Evolutionary conservation across 1,140 invertebrate genomes (phyloP), one percentile per base, ranked within the genome.

Genomic region (Saccostrea glomerata): DNA sequence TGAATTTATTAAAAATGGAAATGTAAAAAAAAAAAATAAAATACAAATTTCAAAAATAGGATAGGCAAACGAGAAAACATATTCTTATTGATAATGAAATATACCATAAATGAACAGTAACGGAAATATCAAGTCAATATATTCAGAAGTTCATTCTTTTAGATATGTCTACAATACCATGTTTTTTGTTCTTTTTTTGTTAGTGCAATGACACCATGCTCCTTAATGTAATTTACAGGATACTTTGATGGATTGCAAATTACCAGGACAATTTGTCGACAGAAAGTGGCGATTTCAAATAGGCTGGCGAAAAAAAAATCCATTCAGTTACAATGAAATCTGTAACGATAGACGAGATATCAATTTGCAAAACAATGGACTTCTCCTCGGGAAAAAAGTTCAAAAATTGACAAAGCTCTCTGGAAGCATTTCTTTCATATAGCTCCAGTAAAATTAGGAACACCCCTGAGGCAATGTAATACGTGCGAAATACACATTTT

Each of bases 361-460:
- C 70, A 77, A 73, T 77, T 77, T 77, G 70, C 70, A 30, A 30
- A 77, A 77, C 70, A 77, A 77, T 30, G 25, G 25, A 77, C 25
- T 12, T 36, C 3, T 30, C 70, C 7, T 13, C 70, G 25, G 30
- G 36, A 77, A 1, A 77, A 77, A 77, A 36, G 70, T 77, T 77
- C 25, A 77, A 30, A 77, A 77, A 25, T 77, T 77, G 70, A 77
- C 70, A 77, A 25, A 77, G 25, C 25, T 77, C 25, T 1, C 23
- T 25, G 23, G 13, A 15, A 30, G 25, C 30, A 77, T 30, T 77
- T 12, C 25, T 17, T 30, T 30, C 70, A 30, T 77, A 30, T 36
- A 77, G 70, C 0, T 77, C 13, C 13, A 30, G 25, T 77, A 17
- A 2, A 77, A 30, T 63, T 63, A 0, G 58, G 17, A n/a, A 63